A percentile compares a stretch with the other conserved stretches of the same genome.
These are phyloP conservation scores for Limosa lapponica DNA, from an alignment of 2,797 vertebrate genomes.

Conservation along the genomic window DNA sequence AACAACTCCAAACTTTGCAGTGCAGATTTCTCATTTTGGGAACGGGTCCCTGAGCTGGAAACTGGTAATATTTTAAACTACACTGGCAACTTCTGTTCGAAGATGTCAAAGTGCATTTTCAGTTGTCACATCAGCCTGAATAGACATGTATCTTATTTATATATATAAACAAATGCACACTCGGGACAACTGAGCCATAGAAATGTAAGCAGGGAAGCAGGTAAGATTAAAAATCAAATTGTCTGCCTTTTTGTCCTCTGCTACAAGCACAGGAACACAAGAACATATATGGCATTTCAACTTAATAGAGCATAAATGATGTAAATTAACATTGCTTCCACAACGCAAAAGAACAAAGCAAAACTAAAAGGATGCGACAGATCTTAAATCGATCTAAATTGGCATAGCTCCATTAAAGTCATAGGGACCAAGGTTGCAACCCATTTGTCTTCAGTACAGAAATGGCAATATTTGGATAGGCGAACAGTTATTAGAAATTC, in stretches of 20 bases:
- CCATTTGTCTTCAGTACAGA: neutral
- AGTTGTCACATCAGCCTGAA: neutral
- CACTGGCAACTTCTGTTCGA: neutral
- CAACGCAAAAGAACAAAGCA: neutral
- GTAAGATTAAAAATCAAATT: neutral
- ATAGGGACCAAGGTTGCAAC: neutral
- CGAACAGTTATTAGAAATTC: neutral
- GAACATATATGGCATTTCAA: neutral
- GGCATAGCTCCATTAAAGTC: neutral
- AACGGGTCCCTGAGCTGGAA: neutral
- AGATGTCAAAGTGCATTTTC: neutral
- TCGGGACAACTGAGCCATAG: neutral
- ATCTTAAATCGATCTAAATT: neutral
- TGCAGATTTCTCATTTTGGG: neutral
- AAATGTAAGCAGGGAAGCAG: neutral
- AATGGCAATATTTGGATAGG: neutral
- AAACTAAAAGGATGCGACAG: neutral
- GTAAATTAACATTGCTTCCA: neutral
- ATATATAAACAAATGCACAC: neutral
- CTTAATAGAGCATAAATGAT: slow-evolving; percentile 10
- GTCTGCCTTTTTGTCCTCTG: neutral
- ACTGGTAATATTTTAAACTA: neutral
- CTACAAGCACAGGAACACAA: neutral
- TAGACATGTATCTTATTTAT: fast-evolving
- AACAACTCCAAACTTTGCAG: neutral